phyloP scores from a whole-genome alignment of 2,113 vertebrate species.

The Tachycineta bicolor region DNA sequence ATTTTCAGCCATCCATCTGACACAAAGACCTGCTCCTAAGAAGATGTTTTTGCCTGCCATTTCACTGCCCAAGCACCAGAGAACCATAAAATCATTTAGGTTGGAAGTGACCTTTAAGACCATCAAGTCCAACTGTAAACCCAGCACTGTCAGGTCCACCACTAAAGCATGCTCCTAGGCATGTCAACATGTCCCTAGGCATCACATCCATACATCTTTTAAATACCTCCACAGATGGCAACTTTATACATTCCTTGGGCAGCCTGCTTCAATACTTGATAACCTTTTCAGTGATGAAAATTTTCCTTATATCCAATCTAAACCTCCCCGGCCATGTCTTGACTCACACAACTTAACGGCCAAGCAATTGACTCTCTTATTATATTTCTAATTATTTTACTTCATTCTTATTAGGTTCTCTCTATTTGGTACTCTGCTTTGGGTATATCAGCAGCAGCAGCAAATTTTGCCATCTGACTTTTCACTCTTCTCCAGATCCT shows the following conservation, averaged over 20 bases:
- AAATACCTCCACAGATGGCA: background rate
- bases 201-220: background rate
- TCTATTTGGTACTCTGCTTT: background rate
- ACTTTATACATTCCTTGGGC: background rate
- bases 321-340: background rate
- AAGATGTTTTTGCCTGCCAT: background rate
- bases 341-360: background rate
- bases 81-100: background rate
- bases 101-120: background rate
- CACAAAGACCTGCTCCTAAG: background rate
- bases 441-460: background rate
- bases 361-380: background rate
- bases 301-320: background rate
- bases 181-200: background rate
- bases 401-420: background rate
- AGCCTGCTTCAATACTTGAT: background rate
- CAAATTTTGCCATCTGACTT: background rate
- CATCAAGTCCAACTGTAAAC: background rate
- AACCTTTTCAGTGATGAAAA: background rate
- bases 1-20: background rate
- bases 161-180: background rate
- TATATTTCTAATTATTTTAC: background rate
- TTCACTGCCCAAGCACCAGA: background rate
- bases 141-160: background rate
- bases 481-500: background rate